Percentiles rank a stretch among this genome's conserved stretches.
These are phyloP conservation scores for Augochlora pura DNA, from an alignment of 1,140 invertebrate genomes.

Conservation along the genomic window DNA sequence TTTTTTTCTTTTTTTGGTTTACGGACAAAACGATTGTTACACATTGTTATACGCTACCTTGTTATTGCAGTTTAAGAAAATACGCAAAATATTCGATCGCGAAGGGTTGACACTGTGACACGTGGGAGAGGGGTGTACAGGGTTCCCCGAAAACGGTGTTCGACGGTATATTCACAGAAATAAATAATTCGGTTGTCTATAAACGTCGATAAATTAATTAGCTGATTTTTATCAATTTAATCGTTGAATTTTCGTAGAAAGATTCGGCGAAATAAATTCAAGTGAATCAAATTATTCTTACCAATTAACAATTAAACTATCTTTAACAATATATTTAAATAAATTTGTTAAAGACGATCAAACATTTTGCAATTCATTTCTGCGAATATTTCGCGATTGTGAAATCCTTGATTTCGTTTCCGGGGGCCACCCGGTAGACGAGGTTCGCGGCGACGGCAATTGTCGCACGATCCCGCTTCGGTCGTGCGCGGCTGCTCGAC, in stretches of 20 bases:
- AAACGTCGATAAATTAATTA: too few species aligned
- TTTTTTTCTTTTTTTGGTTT: too few species aligned
- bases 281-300: too few species aligned
- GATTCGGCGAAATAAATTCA: too few species aligned
- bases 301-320: too few species aligned
- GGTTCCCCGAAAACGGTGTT: not conserved
- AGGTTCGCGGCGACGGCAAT: not conserved
- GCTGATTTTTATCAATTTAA: too few species aligned
- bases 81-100: constrained; percentile 35
- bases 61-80: constrained; percentile 41
- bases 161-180: not conserved
- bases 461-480: not conserved
- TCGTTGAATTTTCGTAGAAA: too few species aligned
- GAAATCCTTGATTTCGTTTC: not conserved
- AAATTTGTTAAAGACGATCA: too few species aligned
- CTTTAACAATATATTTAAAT: too few species aligned
- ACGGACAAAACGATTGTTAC: not conserved
- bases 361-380: too few species aligned
- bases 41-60: constrained; percentile 5
- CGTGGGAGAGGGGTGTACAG: not conserved
- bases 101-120: not conserved
- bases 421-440: not conserved
- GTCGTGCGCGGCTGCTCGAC: not conserved
- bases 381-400: not conserved
- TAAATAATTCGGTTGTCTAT: not conserved